A percentile compares a stretch with the other conserved stretches of the same genome.
These are phyloP conservation scores for Hypotaenidia philippensis DNA, from an alignment of 2,797 vertebrate genomes.

Conservation along the genomic window DNA sequence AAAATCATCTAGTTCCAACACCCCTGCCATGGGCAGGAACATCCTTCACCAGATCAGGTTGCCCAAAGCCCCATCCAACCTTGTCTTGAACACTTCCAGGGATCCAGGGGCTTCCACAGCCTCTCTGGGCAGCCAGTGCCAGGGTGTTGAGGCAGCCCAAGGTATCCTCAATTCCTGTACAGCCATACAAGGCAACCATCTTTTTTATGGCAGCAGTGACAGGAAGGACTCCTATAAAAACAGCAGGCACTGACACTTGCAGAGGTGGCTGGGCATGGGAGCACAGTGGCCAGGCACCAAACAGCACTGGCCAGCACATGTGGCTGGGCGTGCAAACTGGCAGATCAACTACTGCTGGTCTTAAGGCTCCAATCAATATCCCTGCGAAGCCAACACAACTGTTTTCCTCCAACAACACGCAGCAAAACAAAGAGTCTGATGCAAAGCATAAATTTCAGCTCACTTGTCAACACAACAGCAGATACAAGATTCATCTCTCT, in stretches of 20 bases:
- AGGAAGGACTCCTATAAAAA: neutral
- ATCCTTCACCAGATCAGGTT: no score
- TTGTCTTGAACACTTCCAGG: no score
- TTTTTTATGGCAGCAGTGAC: neutral
- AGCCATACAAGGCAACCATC: neutral
- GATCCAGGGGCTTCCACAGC: no score
- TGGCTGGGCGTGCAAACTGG: neutral
- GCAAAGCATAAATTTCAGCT: neutral
- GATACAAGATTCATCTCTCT: neutral
- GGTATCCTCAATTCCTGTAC: neutral
- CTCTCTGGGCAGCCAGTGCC: no score
- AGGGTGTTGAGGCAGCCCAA: neutral
- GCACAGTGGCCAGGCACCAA: neutral
- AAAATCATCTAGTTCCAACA: no score
- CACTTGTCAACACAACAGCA: no score
- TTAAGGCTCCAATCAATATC: neutral
- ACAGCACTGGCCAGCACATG: fast-evolving
- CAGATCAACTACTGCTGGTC: neutral
- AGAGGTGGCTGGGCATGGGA: neutral
- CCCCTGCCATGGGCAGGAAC: no score
- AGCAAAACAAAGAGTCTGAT: neutral
- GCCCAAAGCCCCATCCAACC: no score
- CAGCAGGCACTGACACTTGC: neutral
- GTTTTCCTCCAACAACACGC: neutral
- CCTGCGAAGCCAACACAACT: neutral